Evolutionary conservation across 2,113 vertebrate species (phyloP), one percentile per base, ranked within the genome.

Genomic region (Seriola dumerili): DNA sequence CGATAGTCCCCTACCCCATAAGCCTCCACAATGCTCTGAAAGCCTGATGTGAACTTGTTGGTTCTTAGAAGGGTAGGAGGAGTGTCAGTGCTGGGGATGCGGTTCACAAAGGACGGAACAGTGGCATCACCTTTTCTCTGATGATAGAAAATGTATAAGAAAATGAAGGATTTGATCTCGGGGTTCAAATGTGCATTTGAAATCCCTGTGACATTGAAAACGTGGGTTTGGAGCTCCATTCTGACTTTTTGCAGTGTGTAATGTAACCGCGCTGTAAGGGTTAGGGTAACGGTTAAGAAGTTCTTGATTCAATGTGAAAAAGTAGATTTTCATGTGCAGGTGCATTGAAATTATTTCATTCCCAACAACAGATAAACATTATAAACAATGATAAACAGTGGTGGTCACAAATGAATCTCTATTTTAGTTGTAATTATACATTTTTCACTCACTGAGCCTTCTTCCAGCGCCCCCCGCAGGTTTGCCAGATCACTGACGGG

Each of bases 1-100:
- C 96, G 91, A 50, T 99, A 99, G 94, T 93, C 97, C 42, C 97
- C 98, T 9, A 99, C 96, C 23, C 98, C 98, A 0, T 99, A 99
- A 3, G 97, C 97, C 64, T 99, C 98, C 83, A 99, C 98, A 0
- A 99, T 99, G 93, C 95, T 98, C 93, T 99, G 98, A 85, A 99
- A 99, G 4, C 97, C 98, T 14, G 94, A 94, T 0, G 98, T 99
- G 94, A 99, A 99, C 86, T 96, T 98, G 94, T 99, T 99, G 93
- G 97, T 97, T 65, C 97, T 96, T 52, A 97, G 94, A 11, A 99
- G 92, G 0, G 98, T 99, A 0, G 98, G 98, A 0, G 98, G 98
- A 0, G 97, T 97, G 72, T 96, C 95, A 1, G 72, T 96, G 7
- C 96, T 97, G 0, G 97, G 97, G 85, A 99, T 99, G 1, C 96